These are phyloP conservation scores for Ploceus nigricollis DNA, from an alignment of 2,113 vertebrate genomes.

Conservation along the genomic window DNA sequence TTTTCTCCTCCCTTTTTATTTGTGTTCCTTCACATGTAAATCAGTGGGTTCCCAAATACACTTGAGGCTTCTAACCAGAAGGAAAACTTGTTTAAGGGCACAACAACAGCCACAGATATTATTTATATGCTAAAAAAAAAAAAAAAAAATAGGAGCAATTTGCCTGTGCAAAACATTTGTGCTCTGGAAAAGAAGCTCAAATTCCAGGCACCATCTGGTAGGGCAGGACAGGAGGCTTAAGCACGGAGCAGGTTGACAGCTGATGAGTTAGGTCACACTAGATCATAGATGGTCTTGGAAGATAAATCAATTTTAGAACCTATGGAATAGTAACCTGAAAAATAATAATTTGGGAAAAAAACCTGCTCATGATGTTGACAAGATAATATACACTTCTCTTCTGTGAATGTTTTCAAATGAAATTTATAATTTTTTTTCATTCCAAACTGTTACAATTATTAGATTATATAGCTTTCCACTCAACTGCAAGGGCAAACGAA, in stretches of 20 bases:
- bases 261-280: background rate
- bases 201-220: background rate
- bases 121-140: background rate
- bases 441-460: background rate
- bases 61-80: too few species aligned
- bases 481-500: background rate
- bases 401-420: background rate
- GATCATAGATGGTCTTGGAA: background rate
- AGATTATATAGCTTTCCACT: background rate
- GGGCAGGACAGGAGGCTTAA: background rate
- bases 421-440: background rate
- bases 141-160: accelerated
- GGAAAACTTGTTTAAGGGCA: background rate
- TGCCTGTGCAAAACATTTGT: background rate
- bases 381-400: background rate
- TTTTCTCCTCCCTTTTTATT: background rate
- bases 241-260: background rate
- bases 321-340: background rate
- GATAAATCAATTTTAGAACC: background rate
- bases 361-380: background rate
- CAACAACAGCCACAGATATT: background rate
- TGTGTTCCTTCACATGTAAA: background rate
- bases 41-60: background rate
- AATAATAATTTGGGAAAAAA: background rate
- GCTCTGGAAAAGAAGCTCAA: background rate